These are phyloP conservation scores for Linnaemya vulpina DNA, from an alignment of 2,888 invertebrate species.

Conservation along the genomic window DNA sequence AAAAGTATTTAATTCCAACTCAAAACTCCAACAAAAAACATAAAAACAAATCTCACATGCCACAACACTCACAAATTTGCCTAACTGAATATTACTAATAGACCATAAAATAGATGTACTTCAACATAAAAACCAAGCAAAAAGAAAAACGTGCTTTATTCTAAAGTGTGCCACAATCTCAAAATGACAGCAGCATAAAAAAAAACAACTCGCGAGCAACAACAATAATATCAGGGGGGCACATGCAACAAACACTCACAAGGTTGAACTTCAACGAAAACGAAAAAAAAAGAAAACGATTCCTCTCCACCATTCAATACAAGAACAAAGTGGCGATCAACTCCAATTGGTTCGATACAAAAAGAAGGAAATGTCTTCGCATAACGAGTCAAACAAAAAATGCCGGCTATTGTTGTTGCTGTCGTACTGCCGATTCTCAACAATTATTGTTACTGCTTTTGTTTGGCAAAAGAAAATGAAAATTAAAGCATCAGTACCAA, in stretches of 20 bases:
- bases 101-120: neutral
- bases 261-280: neutral
- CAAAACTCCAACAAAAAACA: no score
- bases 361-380: slow-evolving; percentile 34
- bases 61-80: neutral
- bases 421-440: neutral
- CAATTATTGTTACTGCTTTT: slow-evolving; percentile 9
- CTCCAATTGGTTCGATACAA: slow-evolving; percentile 37
- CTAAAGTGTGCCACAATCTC: slow-evolving; percentile 50
- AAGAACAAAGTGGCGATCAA: slow-evolving; percentile 18
- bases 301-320: slow-evolving; percentile 20
- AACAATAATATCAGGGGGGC: neutral
- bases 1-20: no score
- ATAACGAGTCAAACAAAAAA: neutral
- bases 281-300: neutral
- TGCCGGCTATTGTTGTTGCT: slow-evolving; percentile 23
- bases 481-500: slow-evolving; percentile 35
- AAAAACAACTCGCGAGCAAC: slow-evolving; percentile 8
- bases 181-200: slow-evolving; percentile 23
- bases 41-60: no score
- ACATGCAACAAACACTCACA: neutral
- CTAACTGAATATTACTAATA: neutral
- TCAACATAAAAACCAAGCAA: neutral
- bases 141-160: slow-evolving; percentile 27
- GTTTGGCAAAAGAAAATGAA: slow-evolving; percentile 56